phyloP scores from a whole-genome alignment of 2,888 invertebrate species.

The Nephrotoma guestfalica region DNA sequence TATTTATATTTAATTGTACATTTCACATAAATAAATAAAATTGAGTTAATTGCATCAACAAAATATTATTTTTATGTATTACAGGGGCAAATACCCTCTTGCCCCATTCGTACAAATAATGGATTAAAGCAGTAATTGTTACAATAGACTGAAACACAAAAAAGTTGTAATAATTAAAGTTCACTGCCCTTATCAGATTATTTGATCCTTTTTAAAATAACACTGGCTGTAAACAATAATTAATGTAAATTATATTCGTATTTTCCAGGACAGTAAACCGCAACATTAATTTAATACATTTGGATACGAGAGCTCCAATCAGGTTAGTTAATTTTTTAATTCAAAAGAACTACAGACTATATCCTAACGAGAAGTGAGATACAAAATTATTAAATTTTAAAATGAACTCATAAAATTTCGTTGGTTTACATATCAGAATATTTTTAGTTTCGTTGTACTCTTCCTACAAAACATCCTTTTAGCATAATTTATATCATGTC shows the following conservation, averaged over 20 bases:
- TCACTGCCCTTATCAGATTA: neutral
- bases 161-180: neutral
- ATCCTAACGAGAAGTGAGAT: too few species aligned
- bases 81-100: neutral
- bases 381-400: too few species aligned
- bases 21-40: neutral
- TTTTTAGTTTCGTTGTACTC: neutral
- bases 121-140: neutral
- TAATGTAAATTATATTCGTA: neutral
- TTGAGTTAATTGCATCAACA: neutral
- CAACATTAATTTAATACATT: neutral
- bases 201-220: neutral
- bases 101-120: neutral
- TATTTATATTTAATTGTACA: neutral
- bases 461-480: neutral
- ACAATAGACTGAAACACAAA: too few species aligned
- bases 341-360: too few species aligned
- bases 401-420: too few species aligned
- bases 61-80: neutral
- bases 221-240: too few species aligned
- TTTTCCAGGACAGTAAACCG: neutral
- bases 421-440: neutral
- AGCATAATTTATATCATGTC: neutral
- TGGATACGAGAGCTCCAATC: too few species aligned
- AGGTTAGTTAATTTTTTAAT: too few species aligned